These are phyloP conservation scores for Phymorhynchus buccinoides DNA, from an alignment of 1,140 invertebrate genomes.

Conservation along the genomic window DNA sequence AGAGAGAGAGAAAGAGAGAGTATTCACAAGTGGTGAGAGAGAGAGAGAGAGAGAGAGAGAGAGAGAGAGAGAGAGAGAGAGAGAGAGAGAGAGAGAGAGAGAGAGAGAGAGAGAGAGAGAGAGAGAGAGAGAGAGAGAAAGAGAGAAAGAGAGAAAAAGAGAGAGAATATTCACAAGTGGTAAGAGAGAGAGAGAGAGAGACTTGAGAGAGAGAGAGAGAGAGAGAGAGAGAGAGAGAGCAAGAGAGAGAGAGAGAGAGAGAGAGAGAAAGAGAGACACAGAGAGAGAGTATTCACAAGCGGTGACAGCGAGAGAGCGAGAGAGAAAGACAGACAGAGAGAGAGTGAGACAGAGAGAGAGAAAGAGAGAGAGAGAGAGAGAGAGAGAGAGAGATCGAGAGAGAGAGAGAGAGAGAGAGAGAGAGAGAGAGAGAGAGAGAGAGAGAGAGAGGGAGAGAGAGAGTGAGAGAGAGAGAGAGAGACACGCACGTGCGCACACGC, in stretches of 20 bases:
- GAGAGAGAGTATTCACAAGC: not conserved
- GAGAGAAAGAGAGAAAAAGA: constrained; percentile 33
- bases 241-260: constrained; percentile 32
- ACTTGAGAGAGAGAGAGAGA: not conserved
- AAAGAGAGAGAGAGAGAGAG: too few relatives aligned
- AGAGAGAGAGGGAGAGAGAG: not conserved
- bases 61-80: not conserved
- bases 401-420: too few relatives aligned
- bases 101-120: not conserved
- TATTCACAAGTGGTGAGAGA: constrained; percentile 31
- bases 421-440: not conserved
- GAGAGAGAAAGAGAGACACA: not conserved
- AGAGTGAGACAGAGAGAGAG: too few relatives aligned
- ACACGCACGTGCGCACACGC: too few relatives aligned
- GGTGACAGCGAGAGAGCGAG: not conserved
- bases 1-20: constrained; percentile 12
- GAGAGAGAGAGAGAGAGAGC: not conserved
- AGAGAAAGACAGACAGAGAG: too few relatives aligned
- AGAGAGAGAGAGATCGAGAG: too few relatives aligned
- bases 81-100: too few relatives aligned
- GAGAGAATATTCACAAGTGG: too few relatives aligned
- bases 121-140: constrained; percentile 34
- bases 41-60: constrained; percentile 42
- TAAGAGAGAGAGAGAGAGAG: not conserved
- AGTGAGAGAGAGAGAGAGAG: too few relatives aligned